These are phyloP conservation scores for Oryzias woworae DNA, from an alignment of 2,113 vertebrate species.

Conservation along the genomic window DNA sequence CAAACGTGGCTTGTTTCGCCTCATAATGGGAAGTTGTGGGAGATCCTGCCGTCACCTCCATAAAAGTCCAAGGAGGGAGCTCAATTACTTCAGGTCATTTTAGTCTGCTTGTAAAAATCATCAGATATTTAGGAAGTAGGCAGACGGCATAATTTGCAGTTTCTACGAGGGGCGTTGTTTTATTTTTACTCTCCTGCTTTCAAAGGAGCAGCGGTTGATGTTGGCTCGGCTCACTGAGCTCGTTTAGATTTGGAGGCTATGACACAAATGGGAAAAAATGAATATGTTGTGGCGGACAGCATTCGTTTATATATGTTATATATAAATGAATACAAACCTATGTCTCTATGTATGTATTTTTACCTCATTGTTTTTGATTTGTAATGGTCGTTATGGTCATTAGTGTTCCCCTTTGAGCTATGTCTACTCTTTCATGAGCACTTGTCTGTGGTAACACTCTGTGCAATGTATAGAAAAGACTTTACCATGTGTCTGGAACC, in stretches of 20 bases:
- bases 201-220: constrained; percentile 63
- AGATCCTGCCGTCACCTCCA: constrained; percentile 71
- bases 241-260: constrained; percentile 65
- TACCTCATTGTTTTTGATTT: constrained; percentile 48
- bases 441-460: constrained; percentile 54
- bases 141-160: constrained; percentile 65
- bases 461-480: constrained; percentile 44
- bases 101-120: constrained; percentile 73
- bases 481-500: constrained; percentile 35
- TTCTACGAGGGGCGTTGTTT: constrained; percentile 65
- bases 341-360: constrained; percentile 4
- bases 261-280: constrained; percentile 58
- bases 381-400: constrained; percentile 21
- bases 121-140: constrained; percentile 67
- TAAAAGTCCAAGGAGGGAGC: constrained; percentile 62
- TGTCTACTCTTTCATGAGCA: constrained; percentile 55
- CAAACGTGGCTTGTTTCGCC: constrained; percentile 68
- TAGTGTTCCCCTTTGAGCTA: constrained; percentile 40
- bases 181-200: constrained; percentile 63
- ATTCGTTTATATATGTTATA: constrained; percentile 28
- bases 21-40: constrained; percentile 50
- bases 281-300: constrained; percentile 33
- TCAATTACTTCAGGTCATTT: constrained; percentile 55
- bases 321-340: background rate
- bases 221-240: constrained; percentile 58